Evolutionary conservation across 2,797 vertebrate genomes (phyloP).

Genomic region (Clangula hyemalis): DNA sequence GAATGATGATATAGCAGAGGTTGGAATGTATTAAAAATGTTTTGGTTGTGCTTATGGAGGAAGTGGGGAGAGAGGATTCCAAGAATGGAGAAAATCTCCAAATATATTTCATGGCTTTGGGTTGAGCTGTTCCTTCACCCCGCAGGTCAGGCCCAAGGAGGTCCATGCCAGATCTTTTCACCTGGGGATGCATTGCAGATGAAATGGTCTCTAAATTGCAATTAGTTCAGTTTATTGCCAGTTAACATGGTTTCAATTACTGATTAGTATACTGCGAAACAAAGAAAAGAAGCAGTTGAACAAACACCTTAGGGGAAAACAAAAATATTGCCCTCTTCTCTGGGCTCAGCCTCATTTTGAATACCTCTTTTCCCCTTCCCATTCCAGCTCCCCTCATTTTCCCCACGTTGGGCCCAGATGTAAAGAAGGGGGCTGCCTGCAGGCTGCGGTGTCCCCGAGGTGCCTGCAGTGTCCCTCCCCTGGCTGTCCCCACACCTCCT

Average conservation of each 20-base stretch:
- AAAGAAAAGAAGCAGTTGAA: no score
- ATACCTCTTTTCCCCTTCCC: no score
- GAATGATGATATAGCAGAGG: background rate
- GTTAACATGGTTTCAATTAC: background rate
- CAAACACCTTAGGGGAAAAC: no score
- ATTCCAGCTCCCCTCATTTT: no score
- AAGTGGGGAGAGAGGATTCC: accelerated
- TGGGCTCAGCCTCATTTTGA: no score
- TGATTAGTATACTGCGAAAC: no score
- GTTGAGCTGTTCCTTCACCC: background rate
- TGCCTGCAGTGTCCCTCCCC: background rate
- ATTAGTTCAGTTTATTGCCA: background rate
- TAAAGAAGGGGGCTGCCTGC: background rate
- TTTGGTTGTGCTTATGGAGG: background rate
- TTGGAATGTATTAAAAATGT: background rate
- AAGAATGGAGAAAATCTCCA: background rate
- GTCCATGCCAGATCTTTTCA: no score
- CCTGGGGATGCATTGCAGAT: background rate
- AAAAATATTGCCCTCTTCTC: no score
- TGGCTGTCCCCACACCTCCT: no score
- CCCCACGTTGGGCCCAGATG: no score
- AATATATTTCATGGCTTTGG: background rate
- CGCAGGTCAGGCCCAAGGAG: background rate
- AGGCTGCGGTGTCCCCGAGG: background rate
- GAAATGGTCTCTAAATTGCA: background rate